Evolutionary conservation across 2,797 vertebrate species (phyloP).

Genomic region (Macrochelys suwanniensis): DNA sequence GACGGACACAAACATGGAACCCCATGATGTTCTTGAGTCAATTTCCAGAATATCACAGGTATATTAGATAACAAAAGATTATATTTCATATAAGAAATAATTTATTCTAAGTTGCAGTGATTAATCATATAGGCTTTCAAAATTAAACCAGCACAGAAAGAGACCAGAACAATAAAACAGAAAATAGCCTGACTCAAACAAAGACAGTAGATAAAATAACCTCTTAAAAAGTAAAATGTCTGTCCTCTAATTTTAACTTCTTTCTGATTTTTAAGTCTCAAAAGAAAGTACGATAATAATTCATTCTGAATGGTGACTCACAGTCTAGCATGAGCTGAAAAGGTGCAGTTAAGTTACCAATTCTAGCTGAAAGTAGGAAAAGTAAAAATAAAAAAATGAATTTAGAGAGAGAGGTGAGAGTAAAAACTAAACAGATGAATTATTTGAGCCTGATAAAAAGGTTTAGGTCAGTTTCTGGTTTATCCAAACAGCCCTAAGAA

Average conservation of each 20-base stretch:
- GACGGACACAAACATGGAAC: not conserved
- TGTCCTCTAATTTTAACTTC: not conserved
- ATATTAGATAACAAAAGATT: not conserved
- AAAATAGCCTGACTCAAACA: not conserved
- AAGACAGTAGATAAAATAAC: not conserved
- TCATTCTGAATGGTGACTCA: not conserved
- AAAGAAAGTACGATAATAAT: not conserved
- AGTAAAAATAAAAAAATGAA: rapidly evolving
- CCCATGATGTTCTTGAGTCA: not conserved
- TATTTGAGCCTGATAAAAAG: not conserved
- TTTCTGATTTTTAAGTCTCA: not conserved
- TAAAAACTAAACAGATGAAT: not conserved
- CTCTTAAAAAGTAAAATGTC: not conserved
- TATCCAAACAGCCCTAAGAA: not conserved
- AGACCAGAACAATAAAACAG: not conserved
- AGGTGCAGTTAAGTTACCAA: not conserved
- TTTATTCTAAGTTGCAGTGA: rapidly evolving
- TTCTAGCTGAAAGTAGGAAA: not conserved
- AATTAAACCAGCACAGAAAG: not conserved
- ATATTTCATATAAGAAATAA: not conserved
- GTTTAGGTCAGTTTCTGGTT: not conserved
- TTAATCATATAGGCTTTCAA: not conserved
- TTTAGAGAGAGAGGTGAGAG: not conserved
- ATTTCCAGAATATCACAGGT: not conserved
- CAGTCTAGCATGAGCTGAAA: not conserved